Evolutionary conservation across 2,797 vertebrate species (phyloP).

Genomic region (Argya squamiceps): DNA sequence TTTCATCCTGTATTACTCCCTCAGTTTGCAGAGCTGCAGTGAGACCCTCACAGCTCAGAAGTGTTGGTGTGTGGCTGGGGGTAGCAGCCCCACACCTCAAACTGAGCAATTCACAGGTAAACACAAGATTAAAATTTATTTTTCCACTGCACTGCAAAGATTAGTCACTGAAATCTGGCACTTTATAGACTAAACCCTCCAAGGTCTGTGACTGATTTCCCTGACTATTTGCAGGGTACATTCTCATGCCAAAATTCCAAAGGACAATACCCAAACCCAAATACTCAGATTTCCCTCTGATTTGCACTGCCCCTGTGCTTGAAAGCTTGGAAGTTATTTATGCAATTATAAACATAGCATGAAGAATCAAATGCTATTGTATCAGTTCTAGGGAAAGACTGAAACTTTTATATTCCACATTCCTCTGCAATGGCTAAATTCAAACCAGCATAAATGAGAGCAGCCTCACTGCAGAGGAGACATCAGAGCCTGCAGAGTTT

Average conservation of each 20-base stretch:
- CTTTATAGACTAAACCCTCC: background rate
- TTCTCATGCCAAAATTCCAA: background rate
- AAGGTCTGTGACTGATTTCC: background rate
- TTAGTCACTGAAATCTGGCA: background rate
- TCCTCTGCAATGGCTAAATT: background rate
- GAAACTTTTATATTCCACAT: background rate
- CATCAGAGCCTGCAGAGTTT: slow-evolving; percentile 1
- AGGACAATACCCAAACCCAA: background rate
- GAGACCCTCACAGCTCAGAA: background rate
- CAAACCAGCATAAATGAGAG: background rate
- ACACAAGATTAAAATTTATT: background rate
- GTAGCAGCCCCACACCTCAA: background rate
- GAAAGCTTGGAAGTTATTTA: background rate
- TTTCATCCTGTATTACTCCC: background rate
- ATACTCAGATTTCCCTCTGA: background rate
- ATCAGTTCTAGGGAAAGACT: background rate
- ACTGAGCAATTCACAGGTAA: background rate
- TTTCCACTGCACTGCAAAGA: background rate
- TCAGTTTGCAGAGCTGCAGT: background rate
- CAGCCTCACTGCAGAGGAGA: background rate
- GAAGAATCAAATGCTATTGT: background rate
- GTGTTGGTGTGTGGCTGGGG: background rate
- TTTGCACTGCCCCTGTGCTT: background rate
- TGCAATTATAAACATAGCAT: background rate
- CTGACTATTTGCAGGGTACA: background rate